Evolutionary conservation across 2,888 invertebrate species (phyloP), one percentile per base, ranked within the genome.

Genomic region (Caenorhabditis sp.): DNA sequence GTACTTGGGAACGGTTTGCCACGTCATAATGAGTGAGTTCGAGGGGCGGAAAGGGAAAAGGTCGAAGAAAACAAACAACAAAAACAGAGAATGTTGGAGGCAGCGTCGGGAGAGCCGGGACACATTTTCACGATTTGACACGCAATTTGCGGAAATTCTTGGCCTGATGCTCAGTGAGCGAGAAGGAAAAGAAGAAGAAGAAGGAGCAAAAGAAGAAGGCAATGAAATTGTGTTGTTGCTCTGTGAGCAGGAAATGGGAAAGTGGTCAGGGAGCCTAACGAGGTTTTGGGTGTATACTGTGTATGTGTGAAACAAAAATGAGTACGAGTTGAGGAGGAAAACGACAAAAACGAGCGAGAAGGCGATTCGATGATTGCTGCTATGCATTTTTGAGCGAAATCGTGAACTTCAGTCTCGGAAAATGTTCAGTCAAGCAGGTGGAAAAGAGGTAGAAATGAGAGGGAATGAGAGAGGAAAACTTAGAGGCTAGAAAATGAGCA

Each of bases 141-240:
- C 66, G 66, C 66, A 56, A 66, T 66, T 66, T 56, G 62, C 62
- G 62, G 62, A 62, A 62, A 62, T 62, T 62, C 62, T 61, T 46
- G 66, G 9, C 11, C 6, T 35, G 6, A 13, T 30, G 35, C 35
- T 9, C 35, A 30, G 30, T 30, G 30, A 30, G 30, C 30, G 66
- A 66, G 48, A 48, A 48, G 46, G 56, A 66, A 56, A 50, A 52
- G 22, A 32, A 53, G 26, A 22, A n/a, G 37, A 22, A 50, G 20
- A 20, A 39, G 39, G 35, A 41, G 50, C 26, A 56, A 46, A 53
- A 55, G 45, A 32, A 32, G 35, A 62, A 24, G 41, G 63, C 63
- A 65, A 65, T 65, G 63, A 65, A 65, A 65, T 65, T 65, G 43
- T n/a, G 39, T 15, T 17, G 48, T 52, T 41, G 52, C 55, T 43